Evolutionary conservation across 2,797 vertebrate species (phyloP).

Genomic region (Cyclopterus lumpus): DNA sequence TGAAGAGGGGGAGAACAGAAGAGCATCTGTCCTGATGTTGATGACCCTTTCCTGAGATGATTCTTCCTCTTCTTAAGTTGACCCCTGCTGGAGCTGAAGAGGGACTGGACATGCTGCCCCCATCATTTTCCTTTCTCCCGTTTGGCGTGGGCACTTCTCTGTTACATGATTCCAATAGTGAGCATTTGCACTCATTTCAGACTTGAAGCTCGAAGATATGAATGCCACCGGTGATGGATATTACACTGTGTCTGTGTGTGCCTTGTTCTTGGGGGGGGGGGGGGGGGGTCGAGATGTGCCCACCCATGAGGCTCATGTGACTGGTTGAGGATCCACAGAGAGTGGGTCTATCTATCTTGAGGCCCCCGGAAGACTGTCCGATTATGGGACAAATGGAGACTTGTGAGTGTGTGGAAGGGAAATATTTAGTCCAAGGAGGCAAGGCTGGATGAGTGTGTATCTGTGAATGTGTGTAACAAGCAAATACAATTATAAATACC

Average conservation of each 20-base stretch:
- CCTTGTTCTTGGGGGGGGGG: constrained; percentile 43
- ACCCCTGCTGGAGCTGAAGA: constrained; percentile 35
- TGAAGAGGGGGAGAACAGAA: constrained; percentile 57
- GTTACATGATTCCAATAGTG: constrained; percentile 73
- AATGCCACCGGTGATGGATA: constrained; percentile 65
- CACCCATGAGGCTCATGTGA: constrained; percentile 79
- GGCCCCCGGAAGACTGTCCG: constrained; percentile 51
- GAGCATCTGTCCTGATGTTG: constrained; percentile 64
- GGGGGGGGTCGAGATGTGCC: constrained; percentile 9
- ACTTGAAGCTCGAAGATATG: constrained; percentile 58
- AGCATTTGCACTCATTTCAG: constrained; percentile 46
- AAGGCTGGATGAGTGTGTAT: constrained; percentile 38
- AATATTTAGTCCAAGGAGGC: constrained; percentile 43
- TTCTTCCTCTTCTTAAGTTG: constrained; percentile 59
- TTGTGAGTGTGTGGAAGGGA: constrained; percentile 54
- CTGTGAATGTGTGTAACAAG: constrained; percentile 17
- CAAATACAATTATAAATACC: background rate
- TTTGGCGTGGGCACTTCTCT: constrained; percentile 46
- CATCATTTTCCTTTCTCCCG: constrained; percentile 31
- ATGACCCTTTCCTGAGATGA: constrained; percentile 64
- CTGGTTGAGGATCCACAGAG: constrained; percentile 61
- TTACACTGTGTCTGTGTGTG: constrained; percentile 66
- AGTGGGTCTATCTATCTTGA: constrained; percentile 63
- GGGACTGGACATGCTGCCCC: constrained; percentile 35
- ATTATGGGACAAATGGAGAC: constrained; percentile 57